Conservation (phyloP, 2,888 invertebrate genomes). For the Phoronis australis region DNA sequence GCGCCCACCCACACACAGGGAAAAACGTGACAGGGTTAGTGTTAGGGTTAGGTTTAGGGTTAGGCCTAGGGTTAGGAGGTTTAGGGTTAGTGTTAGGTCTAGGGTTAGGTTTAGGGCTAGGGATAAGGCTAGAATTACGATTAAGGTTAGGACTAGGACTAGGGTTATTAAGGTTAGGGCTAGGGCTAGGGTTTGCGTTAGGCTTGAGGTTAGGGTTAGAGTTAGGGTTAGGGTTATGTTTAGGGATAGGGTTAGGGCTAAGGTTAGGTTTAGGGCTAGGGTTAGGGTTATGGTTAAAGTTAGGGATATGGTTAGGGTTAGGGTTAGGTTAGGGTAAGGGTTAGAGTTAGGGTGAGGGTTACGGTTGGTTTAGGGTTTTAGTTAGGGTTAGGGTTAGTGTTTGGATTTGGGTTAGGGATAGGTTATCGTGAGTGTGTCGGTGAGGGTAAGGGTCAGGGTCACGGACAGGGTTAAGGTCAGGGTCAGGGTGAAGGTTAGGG, state of each 20-base stretch:
- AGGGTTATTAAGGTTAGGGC: conserved; percentile 16
- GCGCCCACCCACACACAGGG: too few species aligned
- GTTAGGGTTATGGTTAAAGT: too few species aligned
- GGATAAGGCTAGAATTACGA: conserved; percentile 16
- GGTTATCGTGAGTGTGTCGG: not conserved
- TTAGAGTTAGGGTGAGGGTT: conserved; percentile 7
- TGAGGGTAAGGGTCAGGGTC: conserved; percentile 1
- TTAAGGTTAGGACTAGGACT: conserved; percentile 15
- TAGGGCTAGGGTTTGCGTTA: conserved; percentile 19
- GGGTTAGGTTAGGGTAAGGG: too few species aligned
- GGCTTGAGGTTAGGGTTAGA: conserved; percentile 16
- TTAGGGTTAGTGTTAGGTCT: conserved; percentile 15
- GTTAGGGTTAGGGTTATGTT: conserved; percentile 14
- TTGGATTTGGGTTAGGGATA: too few species aligned
- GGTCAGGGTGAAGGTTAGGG: too few species aligned
- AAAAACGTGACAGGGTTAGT: too few species aligned
- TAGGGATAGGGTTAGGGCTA: conserved; percentile 6
- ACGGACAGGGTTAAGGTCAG: too few species aligned
- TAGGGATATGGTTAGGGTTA: too few species aligned
- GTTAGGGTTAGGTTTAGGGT: conserved; percentile 4
- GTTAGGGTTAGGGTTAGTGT: too few species aligned
- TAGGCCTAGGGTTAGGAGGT: conserved; percentile 13
- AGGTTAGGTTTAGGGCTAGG: conserved; percentile 9
- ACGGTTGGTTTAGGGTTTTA: conserved; percentile 1
- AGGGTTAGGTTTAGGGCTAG: conserved; percentile 9